phyloP scores from a whole-genome alignment of 2,888 invertebrate genomes.

The Noctua pronuba region DNA sequence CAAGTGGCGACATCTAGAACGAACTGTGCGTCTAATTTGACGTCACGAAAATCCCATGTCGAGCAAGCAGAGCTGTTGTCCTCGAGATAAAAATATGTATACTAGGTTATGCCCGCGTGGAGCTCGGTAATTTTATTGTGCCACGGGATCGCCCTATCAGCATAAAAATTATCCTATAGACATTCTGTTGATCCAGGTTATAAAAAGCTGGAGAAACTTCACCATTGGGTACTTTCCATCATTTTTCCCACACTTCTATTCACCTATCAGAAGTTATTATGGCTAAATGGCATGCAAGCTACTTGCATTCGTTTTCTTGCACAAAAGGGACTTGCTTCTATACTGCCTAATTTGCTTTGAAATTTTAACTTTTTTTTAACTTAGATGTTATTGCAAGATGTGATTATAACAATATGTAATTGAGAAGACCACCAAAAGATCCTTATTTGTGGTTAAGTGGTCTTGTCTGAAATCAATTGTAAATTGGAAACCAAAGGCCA shows the following conservation, averaged over 20 bases:
- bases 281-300: not conserved
- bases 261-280: not conserved
- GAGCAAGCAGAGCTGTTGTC: not conserved
- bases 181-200: not conserved
- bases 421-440: constrained; percentile 18
- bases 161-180: not conserved
- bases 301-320: not conserved
- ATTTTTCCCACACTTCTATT: not conserved
- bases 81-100: not conserved
- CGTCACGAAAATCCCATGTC: not conserved
- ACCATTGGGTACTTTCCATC: too few relatives aligned
- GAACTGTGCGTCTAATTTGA: not conserved
- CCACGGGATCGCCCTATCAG: not conserved
- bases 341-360: not conserved
- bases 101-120: not conserved
- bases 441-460: constrained; percentile 32
- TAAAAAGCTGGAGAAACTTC: too few relatives aligned
- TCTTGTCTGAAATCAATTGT: constrained; percentile 21
- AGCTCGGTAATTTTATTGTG: not conserved
- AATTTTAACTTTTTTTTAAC: too few relatives aligned
- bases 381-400: not conserved
- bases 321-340: not conserved
- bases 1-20: not conserved
- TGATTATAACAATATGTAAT: not conserved
- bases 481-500: constrained; percentile 17